A percentile compares a stretch with the other conserved stretches of the same genome.
Conservation (phyloP, 2,113 vertebrate species). For the Psilopsiagon aymara region DNA sequence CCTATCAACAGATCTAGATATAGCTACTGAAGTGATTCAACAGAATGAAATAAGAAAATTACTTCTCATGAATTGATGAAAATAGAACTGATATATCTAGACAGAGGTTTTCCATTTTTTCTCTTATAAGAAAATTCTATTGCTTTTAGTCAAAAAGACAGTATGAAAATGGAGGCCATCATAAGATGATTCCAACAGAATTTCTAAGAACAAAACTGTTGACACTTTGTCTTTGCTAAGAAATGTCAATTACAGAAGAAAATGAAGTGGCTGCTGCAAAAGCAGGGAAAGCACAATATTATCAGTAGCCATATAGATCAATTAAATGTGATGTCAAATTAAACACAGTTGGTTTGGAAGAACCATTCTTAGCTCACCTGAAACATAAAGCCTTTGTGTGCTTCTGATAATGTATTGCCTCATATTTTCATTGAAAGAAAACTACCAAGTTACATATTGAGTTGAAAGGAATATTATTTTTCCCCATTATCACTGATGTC, state of each 20-base stretch:
- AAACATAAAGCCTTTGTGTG: neutral
- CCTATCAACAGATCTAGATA: neutral
- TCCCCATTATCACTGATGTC: neutral
- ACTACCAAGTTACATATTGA: neutral
- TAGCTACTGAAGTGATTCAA: neutral
- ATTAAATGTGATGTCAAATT: conserved; percentile 27
- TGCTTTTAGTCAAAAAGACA: neutral
- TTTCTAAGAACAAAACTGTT: neutral
- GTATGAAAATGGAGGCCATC: neutral
- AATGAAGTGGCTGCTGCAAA: neutral
- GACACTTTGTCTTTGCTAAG: neutral
- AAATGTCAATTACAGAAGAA: neutral
- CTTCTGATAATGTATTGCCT: neutral
- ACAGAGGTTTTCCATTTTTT: neutral
- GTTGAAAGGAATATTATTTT: neutral
- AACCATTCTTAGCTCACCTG: neutral
- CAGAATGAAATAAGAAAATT: neutral
- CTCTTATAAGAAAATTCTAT: neutral
- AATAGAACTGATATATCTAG: neutral
- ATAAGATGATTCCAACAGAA: neutral
- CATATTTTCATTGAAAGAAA: neutral
- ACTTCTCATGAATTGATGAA: neutral
- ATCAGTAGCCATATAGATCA: neutral
- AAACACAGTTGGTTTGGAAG: neutral
- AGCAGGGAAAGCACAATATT: neutral